Base-by-base conservation (phyloP, 2,113 vertebrate species). In the Amblyopsis rosae region DNA sequence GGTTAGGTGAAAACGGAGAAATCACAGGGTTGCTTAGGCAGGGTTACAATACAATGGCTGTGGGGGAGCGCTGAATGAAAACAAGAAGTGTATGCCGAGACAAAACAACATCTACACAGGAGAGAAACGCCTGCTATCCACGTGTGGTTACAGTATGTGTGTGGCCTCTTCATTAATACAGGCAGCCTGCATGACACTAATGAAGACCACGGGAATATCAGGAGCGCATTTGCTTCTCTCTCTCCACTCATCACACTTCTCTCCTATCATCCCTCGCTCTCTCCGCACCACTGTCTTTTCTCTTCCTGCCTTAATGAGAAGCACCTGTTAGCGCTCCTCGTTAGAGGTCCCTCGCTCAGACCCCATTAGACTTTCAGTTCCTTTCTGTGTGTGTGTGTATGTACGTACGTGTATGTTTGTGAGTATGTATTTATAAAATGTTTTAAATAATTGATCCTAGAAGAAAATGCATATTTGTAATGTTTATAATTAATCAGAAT, bases 201-300 rank as follows among this genome's bases (percentile, higher is more conserved):
- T 88, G 81, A 88, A 88, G 81, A 87, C 86, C 83, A 85, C 46
- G 45, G 83, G 86, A 79, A 89, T 87, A 77, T 85, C 72, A 60
- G 81, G 68, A 73, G 72, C 55, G 63, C 68, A 35, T 76, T 74
- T 75, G 75, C 72, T 65, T 73, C 78, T 65, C 55, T 26, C n/a
- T 5, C n/a, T 32, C 60, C 49, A 9, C 67, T 72, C 60, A 33
- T 35, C 50, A 35, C 50, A 35, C 45, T 68, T 58, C 64, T 49
- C 59, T 61, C 51, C 59, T 16, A 12, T 55, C 46, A 53, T 12
- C 59, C 45, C 54, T 64, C 55, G 70, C 66, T 55, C 19, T 46
- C 45, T 13, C 47, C 67, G 61, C 59, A 63, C 59, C 62, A n/a
- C 70, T 41, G 35, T 70, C 71, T 69, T 17, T 26, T 73, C 69